Evolutionary conservation across 2,797 vertebrate species (phyloP), one percentile per base, ranked within the genome.

Genomic region (Darevskia mixta): DNA sequence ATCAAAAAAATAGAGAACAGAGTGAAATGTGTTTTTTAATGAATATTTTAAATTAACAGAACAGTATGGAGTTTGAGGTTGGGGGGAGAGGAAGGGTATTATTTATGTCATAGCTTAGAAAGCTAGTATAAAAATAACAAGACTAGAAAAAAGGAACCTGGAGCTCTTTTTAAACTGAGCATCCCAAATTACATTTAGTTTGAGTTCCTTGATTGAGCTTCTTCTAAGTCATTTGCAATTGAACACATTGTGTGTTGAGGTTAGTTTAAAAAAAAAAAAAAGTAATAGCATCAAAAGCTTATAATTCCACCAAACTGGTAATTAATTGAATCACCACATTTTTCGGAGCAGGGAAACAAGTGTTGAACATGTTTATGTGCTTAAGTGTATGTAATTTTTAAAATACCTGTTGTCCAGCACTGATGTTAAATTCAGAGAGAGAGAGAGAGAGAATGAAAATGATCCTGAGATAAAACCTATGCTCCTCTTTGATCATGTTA

Each of bases 121-220:
- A 61, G 43, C 27, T 76, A 61, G 55, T 10, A 25, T 35, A 55
- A 83, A 82, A 77, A 87, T 32, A 69, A 32, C 23, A 77, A 23
- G 20, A 45, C 17, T 29, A 73, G 6, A n/a, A 43, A 11, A 41
- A 80, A 38, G 8, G 49, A 66, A 82, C 76, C 27, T 29, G n/a
- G 58, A 67, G 58, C 69, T 81, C 2, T 87, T 86, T 79, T 55
- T 76, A 27, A 82, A 49, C 29, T 66, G 41, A 67, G 3, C n/a
- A 66, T 75, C 64, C 13, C 32, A 78, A 75, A 82, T 61, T 45
- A 87, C 29, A 78, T 83, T 86, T 83, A 75, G 72, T 82, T 87
- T 82, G 76, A 58, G n/a, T 6, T 77, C 43, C 43, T 83, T 82
- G 61, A 32, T 20, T 49, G 55, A 69, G 75, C 81, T 87, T 86